Conservation (phyloP, 2,797 vertebrate genomes). For the Notamacropus eugenii region DNA sequence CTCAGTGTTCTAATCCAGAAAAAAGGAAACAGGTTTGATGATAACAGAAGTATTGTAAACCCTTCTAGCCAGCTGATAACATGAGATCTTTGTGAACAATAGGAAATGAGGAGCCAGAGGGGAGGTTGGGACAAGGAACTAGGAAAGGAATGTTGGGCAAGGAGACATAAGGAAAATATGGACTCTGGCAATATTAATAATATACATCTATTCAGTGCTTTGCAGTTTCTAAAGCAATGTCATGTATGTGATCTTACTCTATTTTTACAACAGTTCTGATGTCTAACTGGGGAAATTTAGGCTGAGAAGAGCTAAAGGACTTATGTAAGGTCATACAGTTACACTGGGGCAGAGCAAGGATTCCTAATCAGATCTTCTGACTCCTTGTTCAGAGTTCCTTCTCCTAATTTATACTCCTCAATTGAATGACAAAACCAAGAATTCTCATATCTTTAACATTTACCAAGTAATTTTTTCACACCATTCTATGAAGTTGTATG, state of each 20-base stretch:
- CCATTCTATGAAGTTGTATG: background rate
- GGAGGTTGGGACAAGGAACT: background rate
- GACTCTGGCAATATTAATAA: background rate
- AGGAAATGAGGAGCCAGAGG: background rate
- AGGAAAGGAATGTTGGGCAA: background rate
- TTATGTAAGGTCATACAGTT: background rate
- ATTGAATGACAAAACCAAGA: background rate
- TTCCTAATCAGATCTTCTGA: background rate
- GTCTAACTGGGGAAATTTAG: background rate
- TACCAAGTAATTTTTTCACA: background rate
- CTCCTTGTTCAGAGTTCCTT: background rate
- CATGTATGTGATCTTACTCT: background rate
- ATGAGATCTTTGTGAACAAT: background rate
- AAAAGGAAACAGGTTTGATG: background rate
- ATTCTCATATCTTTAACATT: background rate
- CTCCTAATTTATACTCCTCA: background rate
- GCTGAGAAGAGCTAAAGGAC: background rate
- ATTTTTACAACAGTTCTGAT: background rate
- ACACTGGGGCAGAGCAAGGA: background rate
- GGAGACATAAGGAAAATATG: background rate
- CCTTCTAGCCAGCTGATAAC: background rate
- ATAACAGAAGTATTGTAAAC: background rate
- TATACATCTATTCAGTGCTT: background rate
- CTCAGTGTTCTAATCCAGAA: background rate
- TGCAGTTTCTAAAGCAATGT: background rate